These are phyloP conservation scores for Calephelis nemesis DNA, from an alignment of 1,140 invertebrate genomes.

Conservation along the genomic window DNA sequence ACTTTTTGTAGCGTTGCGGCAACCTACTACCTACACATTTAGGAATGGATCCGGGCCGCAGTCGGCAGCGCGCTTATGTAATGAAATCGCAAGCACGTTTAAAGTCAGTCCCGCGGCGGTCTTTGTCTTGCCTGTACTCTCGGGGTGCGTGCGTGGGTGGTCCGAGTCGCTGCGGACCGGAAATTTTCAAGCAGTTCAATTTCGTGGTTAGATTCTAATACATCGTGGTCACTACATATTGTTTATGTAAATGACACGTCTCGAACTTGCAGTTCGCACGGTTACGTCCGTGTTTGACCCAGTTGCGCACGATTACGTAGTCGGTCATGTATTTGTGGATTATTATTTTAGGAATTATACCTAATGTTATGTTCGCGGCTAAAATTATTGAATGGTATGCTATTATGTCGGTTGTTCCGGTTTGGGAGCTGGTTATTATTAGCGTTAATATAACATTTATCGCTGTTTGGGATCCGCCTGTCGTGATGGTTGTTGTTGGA, in stretches of 20 bases:
- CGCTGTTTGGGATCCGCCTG: neutral
- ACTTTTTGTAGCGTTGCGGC: no score
- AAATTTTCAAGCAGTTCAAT: no score
- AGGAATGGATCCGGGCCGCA: no score
- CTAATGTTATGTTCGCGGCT: conserved; percentile 1
- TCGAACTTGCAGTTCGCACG: neutral
- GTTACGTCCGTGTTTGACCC: no score
- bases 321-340: neutral
- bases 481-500: neutral
- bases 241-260: neutral
- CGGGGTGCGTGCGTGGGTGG: no score
- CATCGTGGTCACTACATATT: conserved; percentile 4
- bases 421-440: neutral
- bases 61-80: no score
- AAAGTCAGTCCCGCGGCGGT: no score
- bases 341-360: conserved; percentile 5
- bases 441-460: no score
- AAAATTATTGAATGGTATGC: neutral
- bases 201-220: neutral
- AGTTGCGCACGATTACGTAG: neutral
- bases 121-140: no score
- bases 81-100: no score
- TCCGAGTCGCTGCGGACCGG: no score
- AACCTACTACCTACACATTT: no score
- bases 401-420: neutral